Conservation (phyloP, 2,113 vertebrate species). For the Lamprologus ornatipinnis region DNA sequence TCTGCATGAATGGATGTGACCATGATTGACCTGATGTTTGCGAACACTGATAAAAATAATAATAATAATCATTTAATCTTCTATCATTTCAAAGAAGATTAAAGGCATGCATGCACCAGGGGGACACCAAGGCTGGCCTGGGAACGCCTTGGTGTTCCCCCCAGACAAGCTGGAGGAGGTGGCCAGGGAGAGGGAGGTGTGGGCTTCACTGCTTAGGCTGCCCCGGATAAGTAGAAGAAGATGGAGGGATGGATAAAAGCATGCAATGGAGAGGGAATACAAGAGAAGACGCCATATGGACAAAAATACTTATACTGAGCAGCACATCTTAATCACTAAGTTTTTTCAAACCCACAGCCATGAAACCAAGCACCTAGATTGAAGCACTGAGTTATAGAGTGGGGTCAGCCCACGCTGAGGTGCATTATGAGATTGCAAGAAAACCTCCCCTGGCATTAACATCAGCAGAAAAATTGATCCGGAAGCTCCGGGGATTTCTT, state of each 20-base stretch:
- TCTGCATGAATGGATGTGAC: background rate
- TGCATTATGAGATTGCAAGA: background rate
- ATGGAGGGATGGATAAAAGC: background rate
- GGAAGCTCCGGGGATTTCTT: background rate
- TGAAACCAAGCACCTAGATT: background rate
- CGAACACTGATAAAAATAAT: background rate
- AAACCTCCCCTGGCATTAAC: background rate
- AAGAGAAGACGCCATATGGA: background rate
- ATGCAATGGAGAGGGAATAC: background rate
- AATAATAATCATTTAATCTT: background rate
- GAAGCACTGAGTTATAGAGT: background rate
- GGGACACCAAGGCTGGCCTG: background rate
- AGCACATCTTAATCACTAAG: background rate
- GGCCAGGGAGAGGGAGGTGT: background rate
- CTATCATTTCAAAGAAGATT: background rate
- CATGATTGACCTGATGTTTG: background rate
- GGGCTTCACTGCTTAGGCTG: background rate
- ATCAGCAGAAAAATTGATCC: background rate
- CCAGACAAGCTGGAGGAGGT: background rate
- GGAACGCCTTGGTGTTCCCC: background rate
- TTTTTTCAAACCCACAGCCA: background rate
- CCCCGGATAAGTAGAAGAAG: background rate
- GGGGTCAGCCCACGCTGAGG: background rate
- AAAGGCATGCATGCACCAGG: background rate
- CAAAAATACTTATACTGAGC: background rate